Percentiles rank a stretch among this genome's conserved stretches.
These are phyloP conservation scores for Oncorhynchus nerka DNA, from an alignment of 2,113 vertebrate genomes.

Conservation along the genomic window DNA sequence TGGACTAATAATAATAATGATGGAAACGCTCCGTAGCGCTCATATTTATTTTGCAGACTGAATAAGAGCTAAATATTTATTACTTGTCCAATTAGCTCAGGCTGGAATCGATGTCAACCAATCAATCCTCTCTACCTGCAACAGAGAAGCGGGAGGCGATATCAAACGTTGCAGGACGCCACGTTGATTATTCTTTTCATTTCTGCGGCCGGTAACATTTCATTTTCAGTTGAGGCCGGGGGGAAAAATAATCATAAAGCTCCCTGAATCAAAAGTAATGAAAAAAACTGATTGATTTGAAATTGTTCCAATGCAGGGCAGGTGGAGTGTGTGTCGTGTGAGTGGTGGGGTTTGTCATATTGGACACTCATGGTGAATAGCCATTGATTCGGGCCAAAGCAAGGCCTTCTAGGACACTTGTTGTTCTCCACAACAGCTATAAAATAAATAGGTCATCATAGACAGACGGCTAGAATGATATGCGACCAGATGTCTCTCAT, in stretches of 20 bases:
- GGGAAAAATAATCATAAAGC: slow-evolving; percentile 46
- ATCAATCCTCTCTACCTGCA: slow-evolving; percentile 54
- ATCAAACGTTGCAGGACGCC: slow-evolving; percentile 35
- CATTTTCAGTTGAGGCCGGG: slow-evolving; percentile 34
- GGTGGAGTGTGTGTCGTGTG: neutral
- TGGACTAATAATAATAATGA: slow-evolving; percentile 44
- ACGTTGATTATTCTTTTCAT: slow-evolving; percentile 48
- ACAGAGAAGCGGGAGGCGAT: slow-evolving; percentile 27
- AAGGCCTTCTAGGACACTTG: slow-evolving; percentile 35
- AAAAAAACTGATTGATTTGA: slow-evolving; percentile 56
- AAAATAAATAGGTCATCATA: slow-evolving; percentile 48
- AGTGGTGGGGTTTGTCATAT: neutral
- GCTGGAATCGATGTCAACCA: slow-evolving; percentile 40
- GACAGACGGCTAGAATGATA: neutral
- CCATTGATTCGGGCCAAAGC: slow-evolving; percentile 50
- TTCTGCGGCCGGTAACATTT: slow-evolving; percentile 18
- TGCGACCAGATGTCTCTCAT: neutral
- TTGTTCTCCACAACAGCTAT: slow-evolving; percentile 11
- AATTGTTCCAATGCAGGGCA: slow-evolving; percentile 22
- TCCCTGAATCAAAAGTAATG: slow-evolving; percentile 48
- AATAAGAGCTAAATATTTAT: slow-evolving; percentile 58
- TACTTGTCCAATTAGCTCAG: slow-evolving; percentile 61
- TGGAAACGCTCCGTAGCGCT: slow-evolving; percentile 25
- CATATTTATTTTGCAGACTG: slow-evolving; percentile 1
- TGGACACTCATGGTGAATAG: neutral